Conservation (phyloP, 2,888 invertebrate genomes). For the Melanostoma mellinum region DNA sequence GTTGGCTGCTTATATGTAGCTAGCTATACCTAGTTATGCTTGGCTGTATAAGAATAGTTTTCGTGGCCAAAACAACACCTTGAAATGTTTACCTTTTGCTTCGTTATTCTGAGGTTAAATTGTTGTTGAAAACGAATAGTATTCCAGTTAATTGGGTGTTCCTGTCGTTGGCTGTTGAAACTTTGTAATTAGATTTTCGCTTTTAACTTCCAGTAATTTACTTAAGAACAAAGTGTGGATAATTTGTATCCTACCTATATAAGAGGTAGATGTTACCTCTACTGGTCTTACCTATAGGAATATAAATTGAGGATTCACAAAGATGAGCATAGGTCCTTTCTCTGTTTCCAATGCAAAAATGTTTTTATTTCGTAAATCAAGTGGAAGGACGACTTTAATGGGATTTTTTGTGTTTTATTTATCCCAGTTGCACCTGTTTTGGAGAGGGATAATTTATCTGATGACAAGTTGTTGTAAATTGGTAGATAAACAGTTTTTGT, state of each 20-base stretch:
- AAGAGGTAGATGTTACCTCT: background rate
- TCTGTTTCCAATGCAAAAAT: too few species aligned
- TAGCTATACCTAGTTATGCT: background rate
- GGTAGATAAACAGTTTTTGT: too few species aligned
- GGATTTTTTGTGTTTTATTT: too few species aligned
- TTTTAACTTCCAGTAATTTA: constrained; percentile 70
- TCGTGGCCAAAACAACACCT: constrained; percentile 15
- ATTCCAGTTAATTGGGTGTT: constrained; percentile 67
- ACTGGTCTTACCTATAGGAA: constrained; percentile 6
- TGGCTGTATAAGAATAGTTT: constrained; percentile 8
- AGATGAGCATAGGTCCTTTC: constrained; percentile 12
- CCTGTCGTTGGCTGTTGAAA: constrained; percentile 59
- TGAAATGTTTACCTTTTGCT: constrained; percentile 4
- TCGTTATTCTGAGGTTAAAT: constrained; percentile 49
- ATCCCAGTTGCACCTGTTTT: too few species aligned
- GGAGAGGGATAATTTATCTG: too few species aligned
- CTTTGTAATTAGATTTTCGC: constrained; percentile 69
- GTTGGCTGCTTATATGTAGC: constrained; percentile 18
- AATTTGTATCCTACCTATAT: constrained; percentile 40
- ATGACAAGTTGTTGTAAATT: too few species aligned
- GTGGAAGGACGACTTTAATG: constrained; percentile 5
- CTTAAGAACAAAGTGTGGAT: constrained; percentile 62
- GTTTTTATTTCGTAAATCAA: background rate
- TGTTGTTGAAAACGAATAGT: constrained; percentile 45
- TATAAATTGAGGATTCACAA: constrained; percentile 45